Base-by-base conservation (phyloP, 2,797 vertebrate genomes). In the Euphonia xanthogaster region DNA sequence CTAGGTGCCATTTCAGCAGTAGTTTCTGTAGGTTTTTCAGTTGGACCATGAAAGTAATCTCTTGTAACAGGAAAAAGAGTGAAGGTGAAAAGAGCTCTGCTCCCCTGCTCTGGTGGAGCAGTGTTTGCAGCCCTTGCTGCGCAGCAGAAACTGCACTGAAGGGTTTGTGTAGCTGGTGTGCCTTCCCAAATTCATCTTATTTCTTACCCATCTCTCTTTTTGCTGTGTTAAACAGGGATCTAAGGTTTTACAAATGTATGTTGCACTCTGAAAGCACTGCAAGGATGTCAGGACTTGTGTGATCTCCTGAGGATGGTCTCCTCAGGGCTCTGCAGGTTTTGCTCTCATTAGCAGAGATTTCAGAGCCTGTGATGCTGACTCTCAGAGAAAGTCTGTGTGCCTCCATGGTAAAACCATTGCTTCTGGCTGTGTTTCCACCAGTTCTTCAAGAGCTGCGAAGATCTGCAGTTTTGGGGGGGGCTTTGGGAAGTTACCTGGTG, bases 271-370 rank as follows among this genome's bases (percentile, higher is more conserved):
- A 70, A 75, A 66, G 22, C 23, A 14, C 44, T 25, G 33, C 50
- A 48, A 50, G 35, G 48, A n/a, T 0, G 0, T 17, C 44, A 73
- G 45, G 53, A 35, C 28, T 42, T 1, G 5, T 37, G 18, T 70
- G 51, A 24, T 68, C 54, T 84, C 61, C 51, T 33, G 30, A 44
- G 37, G 31, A 9, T 24, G 16, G 22, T 55, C 39, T 94, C 30
- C 47, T 53, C 27, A 8, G 27, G 50, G 24, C 50, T 58, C 37
- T 33, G 63, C 28, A 42, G 58, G 45, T 73, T 90, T 81, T 74
- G 23, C 4, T 31, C 7, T 77, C 19, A 8, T 48, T 62, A 74
- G 16, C 14, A 24, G 55, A 92, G 73, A 47, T 27, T 53, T 80
- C 44, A 33, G 62, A 66, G 51, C 55, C 28, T 68, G 20, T 4